These are phyloP conservation scores for Mormyrus hasselquistii DNA, from an alignment of 2,797 vertebrate genomes.

Conservation along the genomic window DNA sequence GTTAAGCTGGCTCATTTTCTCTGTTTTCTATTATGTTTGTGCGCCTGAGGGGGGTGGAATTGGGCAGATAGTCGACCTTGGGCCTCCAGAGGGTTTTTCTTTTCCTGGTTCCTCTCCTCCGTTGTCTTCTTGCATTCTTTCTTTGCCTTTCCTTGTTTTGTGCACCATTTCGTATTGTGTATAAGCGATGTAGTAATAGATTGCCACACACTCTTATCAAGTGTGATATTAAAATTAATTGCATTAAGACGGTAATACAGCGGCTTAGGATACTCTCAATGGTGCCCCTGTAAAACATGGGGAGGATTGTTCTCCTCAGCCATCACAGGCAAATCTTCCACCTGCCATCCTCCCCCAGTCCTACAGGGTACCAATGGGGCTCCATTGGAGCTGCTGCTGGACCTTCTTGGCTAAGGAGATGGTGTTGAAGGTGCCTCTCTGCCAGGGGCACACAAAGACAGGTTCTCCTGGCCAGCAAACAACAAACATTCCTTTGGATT, in stretches of 20 bases:
- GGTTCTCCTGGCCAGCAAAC: background rate
- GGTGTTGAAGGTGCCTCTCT: background rate
- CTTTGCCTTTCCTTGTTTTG: background rate
- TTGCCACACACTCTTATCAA: background rate
- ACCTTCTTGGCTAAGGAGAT: background rate
- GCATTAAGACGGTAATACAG: background rate
- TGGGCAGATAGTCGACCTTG: background rate
- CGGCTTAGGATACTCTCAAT: background rate
- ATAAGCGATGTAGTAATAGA: background rate
- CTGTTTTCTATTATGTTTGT: background rate
- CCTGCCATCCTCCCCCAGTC: background rate
- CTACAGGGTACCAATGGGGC: no score
- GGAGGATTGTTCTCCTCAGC: background rate
- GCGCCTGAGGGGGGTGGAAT: background rate
- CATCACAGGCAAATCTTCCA: background rate
- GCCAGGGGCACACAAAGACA: background rate
- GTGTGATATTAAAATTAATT: background rate
- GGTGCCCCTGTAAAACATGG: background rate
- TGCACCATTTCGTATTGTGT: background rate
- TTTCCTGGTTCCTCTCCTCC: background rate
- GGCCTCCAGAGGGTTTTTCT: background rate
- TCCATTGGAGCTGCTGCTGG: background rate
- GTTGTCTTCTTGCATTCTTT: background rate
- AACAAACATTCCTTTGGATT: background rate
- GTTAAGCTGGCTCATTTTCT: background rate